phyloP scores from a whole-genome alignment of 2,888 invertebrate genomes.

The Meta bourneti region DNA sequence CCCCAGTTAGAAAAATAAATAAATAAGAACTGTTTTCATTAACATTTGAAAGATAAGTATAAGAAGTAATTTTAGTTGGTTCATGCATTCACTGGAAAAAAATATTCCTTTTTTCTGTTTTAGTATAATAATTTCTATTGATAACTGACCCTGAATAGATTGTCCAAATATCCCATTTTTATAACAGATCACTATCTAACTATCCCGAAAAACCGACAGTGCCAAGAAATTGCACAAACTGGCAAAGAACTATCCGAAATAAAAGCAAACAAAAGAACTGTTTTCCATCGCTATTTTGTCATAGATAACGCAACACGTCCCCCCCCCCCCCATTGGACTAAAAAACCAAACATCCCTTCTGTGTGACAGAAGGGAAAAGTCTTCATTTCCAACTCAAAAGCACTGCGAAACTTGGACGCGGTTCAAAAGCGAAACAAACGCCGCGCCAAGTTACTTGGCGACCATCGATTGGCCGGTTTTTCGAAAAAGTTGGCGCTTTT shows the following conservation, averaged over 20 bases:
- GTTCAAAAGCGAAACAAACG: constrained; percentile 39
- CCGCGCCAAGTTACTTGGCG: constrained; percentile 50
- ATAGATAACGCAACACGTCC: background rate
- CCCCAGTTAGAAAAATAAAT: too few species aligned
- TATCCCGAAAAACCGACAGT: background rate
- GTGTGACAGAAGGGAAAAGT: background rate
- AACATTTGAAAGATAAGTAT: too few species aligned
- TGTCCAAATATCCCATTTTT: too few species aligned
- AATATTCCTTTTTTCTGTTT: too few species aligned
- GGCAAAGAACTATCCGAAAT: background rate
- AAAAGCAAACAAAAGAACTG: background rate
- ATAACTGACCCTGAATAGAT: too few species aligned
- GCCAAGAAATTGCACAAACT: background rate
- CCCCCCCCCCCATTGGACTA: background rate
- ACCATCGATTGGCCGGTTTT: constrained; percentile 57
- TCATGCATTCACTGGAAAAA: too few species aligned
- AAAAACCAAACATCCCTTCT: background rate
- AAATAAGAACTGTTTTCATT: too few species aligned
- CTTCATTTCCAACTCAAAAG: background rate
- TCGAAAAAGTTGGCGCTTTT: constrained; percentile 40
- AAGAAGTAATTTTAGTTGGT: too few species aligned
- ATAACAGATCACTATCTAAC: too few species aligned
- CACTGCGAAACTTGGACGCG: constrained; percentile 25
- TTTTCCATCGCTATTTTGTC: background rate
- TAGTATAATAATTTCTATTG: too few species aligned